Conservation (phyloP, 2,113 vertebrate species). For the Casuarius casuarius region DNA sequence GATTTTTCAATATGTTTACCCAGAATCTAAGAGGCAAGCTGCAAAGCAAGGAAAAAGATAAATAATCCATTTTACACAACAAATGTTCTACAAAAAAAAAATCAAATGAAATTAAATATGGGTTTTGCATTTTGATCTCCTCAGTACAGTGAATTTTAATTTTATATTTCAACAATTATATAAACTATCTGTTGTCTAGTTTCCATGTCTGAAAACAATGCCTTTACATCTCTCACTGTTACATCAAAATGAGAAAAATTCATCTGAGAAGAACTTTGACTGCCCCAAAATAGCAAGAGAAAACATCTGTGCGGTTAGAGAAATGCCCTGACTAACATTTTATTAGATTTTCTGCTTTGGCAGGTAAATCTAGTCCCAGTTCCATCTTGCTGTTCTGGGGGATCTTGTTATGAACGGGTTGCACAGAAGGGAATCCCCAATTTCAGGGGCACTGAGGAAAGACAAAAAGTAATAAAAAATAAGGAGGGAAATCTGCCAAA, state of each 20-base stretch:
- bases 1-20: conserved; percentile 99
- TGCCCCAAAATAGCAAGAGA: not conserved
- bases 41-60: conserved; percentile 41
- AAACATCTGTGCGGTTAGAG: not conserved
- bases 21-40: conserved; percentile 96
- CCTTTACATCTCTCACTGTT: not conserved
- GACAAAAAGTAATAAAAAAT: not conserved
- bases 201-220: not conserved
- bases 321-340: not conserved
- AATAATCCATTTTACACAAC: not conserved
- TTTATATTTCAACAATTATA: not conserved
- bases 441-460: not conserved
- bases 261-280: not conserved
- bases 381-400: not conserved
- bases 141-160: not conserved
- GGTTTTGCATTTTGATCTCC: conserved; percentile 22
- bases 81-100: not conserved
- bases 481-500: not conserved
- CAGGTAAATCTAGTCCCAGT: not conserved
- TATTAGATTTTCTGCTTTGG: not conserved
- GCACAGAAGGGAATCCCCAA: not conserved
- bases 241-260: not conserved
- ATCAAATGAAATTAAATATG: not conserved
- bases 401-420: not conserved
- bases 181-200: not conserved